These are phyloP conservation scores for Gymnopithys bicolor DNA, from an alignment of 2,797 vertebrate species.

Conservation along the genomic window DNA sequence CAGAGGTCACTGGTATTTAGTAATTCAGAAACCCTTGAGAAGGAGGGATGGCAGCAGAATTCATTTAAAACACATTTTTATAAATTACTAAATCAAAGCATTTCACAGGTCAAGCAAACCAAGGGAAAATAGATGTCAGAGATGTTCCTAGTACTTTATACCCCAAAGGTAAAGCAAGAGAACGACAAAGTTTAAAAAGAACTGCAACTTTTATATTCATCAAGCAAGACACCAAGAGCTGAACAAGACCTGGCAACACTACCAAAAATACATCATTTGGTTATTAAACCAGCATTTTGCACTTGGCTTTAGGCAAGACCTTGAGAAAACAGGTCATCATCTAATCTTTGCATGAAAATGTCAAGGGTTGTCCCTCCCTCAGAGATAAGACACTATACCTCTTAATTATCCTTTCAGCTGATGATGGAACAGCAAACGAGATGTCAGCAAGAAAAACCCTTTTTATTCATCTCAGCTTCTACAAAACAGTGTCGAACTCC, in stretches of 20 bases:
- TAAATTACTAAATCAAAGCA: not conserved
- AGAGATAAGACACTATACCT: not conserved
- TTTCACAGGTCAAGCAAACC: not conserved
- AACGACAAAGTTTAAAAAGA: not conserved
- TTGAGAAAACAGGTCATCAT: not conserved
- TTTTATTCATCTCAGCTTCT: not conserved
- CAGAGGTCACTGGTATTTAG: not conserved
- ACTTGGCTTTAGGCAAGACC: not conserved
- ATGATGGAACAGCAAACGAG: not conserved
- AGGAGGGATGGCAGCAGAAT: not conserved
- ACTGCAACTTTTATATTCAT: not conserved
- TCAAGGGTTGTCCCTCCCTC: not conserved
- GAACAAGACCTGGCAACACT: not conserved
- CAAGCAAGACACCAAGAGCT: not conserved
- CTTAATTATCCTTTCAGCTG: not conserved
- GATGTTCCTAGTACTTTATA: not conserved
- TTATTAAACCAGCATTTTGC: not conserved
- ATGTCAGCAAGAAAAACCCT: not conserved
- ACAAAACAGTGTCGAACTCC: not conserved
- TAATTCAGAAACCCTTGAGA: not conserved
- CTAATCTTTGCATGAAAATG: not conserved
- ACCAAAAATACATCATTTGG: not conserved
- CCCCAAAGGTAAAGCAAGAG: not conserved
- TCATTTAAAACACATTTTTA: not conserved
- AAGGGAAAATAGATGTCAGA: not conserved